Evolutionary conservation across 2,113 vertebrate genomes (phyloP).

Genomic region (Anhinga anhinga): DNA sequence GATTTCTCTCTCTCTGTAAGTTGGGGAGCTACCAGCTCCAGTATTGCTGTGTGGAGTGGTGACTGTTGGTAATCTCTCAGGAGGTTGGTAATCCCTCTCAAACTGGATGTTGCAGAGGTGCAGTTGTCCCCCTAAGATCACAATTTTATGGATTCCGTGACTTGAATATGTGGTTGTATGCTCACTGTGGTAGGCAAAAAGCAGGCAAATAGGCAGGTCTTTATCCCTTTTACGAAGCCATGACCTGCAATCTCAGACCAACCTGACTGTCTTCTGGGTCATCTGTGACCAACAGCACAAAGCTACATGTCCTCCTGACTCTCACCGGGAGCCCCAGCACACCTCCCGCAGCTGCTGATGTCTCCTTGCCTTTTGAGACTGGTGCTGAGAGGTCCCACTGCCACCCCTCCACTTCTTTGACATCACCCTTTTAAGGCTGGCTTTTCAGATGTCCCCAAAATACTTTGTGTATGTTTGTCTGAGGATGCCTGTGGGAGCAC

Average conservation of each 20-base stretch:
- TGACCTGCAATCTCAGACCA: not conserved
- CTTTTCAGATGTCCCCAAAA: not conserved
- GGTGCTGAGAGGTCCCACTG: not conserved
- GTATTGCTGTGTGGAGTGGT: not conserved
- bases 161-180: not conserved
- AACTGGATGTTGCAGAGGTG: not conserved
- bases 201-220: not conserved
- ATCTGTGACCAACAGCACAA: not conserved
- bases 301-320: not conserved
- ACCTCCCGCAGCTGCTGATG: rapidly evolving
- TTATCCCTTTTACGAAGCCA: not conserved
- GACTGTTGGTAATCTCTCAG: not conserved
- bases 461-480: not conserved
- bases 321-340: not conserved
- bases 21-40: not conserved
- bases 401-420: not conserved
- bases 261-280: not conserved
- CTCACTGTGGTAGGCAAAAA: not conserved
- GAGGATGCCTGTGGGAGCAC: not conserved
- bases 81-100: not conserved
- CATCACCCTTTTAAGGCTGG: not conserved
- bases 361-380: not conserved
- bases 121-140: not conserved
- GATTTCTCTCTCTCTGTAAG: not conserved
- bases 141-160: not conserved